Evolutionary conservation across 2,888 invertebrate species (phyloP).

Genomic region (Eucriotettix oculatus): DNA sequence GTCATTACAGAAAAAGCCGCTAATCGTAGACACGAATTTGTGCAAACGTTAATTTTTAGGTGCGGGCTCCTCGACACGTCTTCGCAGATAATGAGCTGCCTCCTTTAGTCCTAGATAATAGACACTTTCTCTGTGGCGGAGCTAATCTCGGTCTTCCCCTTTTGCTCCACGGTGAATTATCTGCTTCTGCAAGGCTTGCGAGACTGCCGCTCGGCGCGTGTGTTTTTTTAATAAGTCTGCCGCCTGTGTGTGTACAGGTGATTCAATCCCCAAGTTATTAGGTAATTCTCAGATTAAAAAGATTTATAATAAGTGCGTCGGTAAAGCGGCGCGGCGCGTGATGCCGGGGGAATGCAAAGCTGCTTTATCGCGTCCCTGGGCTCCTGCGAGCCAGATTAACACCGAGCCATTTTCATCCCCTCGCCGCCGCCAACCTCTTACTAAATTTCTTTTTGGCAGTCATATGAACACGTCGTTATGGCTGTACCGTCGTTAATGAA

Average conservation of each 20-base stretch:
- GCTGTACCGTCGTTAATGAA: neutral
- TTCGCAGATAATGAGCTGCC: no score
- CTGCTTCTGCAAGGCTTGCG: no score
- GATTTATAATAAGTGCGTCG: constrained; percentile 9
- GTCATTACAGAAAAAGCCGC: no score
- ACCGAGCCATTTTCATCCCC: constrained; percentile 4
- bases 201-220: no score
- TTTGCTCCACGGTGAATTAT: no score
- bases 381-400: neutral
- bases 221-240: neutral
- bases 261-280: constrained; percentile 1
- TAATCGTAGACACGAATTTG: no score
- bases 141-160: no score
- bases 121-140: no score
- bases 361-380: neutral
- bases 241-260: neutral
- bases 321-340: constrained; percentile 6
- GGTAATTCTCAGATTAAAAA: neutral
- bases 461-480: neutral
- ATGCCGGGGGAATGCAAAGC: constrained; percentile 11
- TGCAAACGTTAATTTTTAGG: no score
- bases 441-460: neutral
- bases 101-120: no score
- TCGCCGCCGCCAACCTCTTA: constrained; percentile 7
- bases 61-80: no score